Percentiles rank a stretch among this genome's conserved stretches.
phyloP scores from a whole-genome alignment of 1,140 invertebrate genomes.

The Formica selysi region DNA sequence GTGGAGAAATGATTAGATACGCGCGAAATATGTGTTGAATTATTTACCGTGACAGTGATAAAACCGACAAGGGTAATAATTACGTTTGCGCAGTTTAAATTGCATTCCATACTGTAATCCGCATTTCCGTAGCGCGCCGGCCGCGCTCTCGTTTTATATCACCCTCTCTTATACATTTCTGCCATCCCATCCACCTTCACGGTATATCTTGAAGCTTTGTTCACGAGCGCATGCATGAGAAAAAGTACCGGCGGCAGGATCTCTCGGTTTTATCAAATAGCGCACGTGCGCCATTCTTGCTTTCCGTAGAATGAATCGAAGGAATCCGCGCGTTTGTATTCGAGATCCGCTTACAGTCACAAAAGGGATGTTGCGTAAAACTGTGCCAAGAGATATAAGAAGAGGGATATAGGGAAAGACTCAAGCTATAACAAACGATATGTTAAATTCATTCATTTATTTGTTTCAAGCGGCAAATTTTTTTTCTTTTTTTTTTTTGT shows the following conservation, averaged over 20 bases:
- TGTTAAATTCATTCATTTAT: neutral
- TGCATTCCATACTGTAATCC: constrained; percentile 64
- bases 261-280: constrained; percentile 56
- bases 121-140: constrained; percentile 6
- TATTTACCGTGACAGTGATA: constrained; percentile 63
- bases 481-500: neutral
- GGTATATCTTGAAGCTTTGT: constrained; percentile 54
- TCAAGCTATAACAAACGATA: constrained; percentile 10
- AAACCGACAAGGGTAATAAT: constrained; percentile 57
- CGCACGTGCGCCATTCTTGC: constrained; percentile 45
- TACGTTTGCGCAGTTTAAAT: constrained; percentile 67
- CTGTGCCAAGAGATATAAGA: neutral
- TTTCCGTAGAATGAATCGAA: constrained; percentile 45
- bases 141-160: constrained; percentile 37
- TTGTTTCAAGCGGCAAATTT: neutral
- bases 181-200: constrained; percentile 27
- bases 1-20: constrained; percentile 49
- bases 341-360: constrained; percentile 39
- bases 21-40: constrained; percentile 56
- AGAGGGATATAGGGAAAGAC: neutral
- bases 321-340: constrained; percentile 40
- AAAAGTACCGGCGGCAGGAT: constrained; percentile 40
- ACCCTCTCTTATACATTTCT: constrained; percentile 57
- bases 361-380: constrained; percentile 21
- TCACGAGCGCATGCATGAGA: constrained; percentile 52